Evolutionary conservation across 2,888 invertebrate genomes (phyloP), one percentile per base, ranked within the genome.

Genomic region (Belgica antarctica): DNA sequence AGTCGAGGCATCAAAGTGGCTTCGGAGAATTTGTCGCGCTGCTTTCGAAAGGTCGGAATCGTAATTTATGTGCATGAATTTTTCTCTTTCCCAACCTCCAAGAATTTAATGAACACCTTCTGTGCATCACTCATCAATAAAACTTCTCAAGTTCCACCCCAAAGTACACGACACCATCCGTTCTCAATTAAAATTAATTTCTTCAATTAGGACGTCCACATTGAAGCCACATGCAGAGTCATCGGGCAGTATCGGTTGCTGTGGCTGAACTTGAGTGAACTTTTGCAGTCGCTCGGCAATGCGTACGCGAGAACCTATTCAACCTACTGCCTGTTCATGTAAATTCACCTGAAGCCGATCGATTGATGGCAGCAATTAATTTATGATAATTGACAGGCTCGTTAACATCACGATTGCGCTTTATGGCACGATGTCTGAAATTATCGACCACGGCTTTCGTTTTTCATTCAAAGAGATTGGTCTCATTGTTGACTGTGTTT

Each of bases 391-490:
- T 68, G 70, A 47, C 72, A 84, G 84, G 82, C 85, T 86, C 74
- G 82, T 85, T 1, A 87, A 87, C 75, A 87, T 87, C 73, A 87
- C 87, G 0, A 84, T 87, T 71, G 85, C 87, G 0, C 83, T 87
- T 1, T 87, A 87, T 76, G 88, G 87, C 7, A 86, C 86, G 15
- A 78, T 86, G 19, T 87, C 87, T 0, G 87, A 87, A 77, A 84
- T 87, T 52, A 83, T 87, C 12, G 87, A 87, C 75, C 85, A 87
- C 74, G 87, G 87, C 0, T 83, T 87, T 72, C 81, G 81, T 12
- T 85, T 87, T 74, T 85, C 85, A 41, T 87, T 87, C 76, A 87
- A 87, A 75, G 87, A 87, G 78, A 82, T 86, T 74, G 87, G 88
- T 0, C 78, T 88, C 10, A 78, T 87, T 71, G 87, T 87, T 0